A percentile compares a stretch with the other conserved stretches of the same genome.
These are phyloP conservation scores for Poeciliopsis presidionis DNA, from an alignment of 2,797 vertebrate genomes.

Conservation along the genomic window DNA sequence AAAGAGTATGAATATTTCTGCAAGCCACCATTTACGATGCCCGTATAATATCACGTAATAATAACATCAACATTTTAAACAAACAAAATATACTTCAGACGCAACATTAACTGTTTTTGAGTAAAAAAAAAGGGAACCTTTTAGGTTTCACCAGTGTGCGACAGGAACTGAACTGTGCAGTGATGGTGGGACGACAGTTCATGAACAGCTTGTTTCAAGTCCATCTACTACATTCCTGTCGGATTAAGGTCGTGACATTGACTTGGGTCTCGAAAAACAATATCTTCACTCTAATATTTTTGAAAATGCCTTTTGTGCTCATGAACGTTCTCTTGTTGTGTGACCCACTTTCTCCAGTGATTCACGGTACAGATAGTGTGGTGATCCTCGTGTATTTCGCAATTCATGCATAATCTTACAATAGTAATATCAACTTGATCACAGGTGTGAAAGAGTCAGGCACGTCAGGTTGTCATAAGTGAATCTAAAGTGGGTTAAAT, in stretches of 20 bases:
- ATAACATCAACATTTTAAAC: background rate
- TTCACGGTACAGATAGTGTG: background rate
- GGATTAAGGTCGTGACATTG: background rate
- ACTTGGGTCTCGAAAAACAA: background rate
- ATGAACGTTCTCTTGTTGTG: background rate
- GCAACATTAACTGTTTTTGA: background rate
- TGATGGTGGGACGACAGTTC: background rate
- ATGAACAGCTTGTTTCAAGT: background rate
- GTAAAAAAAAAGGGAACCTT: background rate
- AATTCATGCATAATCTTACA: background rate
- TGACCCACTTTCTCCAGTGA: background rate
- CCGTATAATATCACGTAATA: background rate
- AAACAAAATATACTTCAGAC: background rate
- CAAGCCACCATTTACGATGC: background rate
- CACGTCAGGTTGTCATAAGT: conserved; percentile 12
- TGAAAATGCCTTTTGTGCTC: background rate
- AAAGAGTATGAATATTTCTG: background rate
- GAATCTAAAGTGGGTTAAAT: conserved; percentile 21
- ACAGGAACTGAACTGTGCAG: background rate
- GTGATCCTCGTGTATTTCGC: background rate
- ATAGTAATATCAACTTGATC: background rate
- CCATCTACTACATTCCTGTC: background rate
- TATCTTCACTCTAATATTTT: background rate
- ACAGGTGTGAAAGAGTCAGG: background rate
- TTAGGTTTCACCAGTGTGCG: background rate